These are phyloP conservation scores for Campopleginae sp. DNA, from an alignment of 2,888 invertebrate genomes.

Conservation along the genomic window DNA sequence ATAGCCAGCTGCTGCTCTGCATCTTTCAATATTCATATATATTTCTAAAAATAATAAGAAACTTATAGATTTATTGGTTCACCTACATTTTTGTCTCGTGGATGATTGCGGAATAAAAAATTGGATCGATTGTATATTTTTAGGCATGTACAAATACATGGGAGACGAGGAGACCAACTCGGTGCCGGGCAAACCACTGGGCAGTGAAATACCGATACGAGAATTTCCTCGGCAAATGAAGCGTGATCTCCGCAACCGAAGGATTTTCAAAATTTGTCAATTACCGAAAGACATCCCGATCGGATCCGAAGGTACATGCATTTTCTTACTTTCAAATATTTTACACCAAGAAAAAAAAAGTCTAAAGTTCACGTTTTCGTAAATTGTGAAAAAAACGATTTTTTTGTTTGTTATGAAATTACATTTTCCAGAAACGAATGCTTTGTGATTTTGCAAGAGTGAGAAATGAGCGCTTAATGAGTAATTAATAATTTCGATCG, in stretches of 20 bases:
- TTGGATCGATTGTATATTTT: conserved; percentile 67
- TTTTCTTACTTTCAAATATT: background rate
- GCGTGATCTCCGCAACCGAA: conserved; percentile 87
- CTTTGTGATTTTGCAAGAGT: no score
- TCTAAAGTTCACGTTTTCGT: background rate
- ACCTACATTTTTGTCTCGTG: background rate
- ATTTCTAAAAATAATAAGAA: background rate
- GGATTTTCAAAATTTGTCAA: conserved; percentile 90
- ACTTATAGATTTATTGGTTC: background rate
- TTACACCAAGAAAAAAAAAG: background rate
- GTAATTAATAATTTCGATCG: background rate
- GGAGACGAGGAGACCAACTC: conserved; percentile 86
- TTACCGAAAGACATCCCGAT: conserved; percentile 89
- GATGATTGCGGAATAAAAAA: conserved; percentile 5
- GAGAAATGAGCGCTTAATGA: background rate
- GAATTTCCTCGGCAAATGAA: conserved; percentile 86
- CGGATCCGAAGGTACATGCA: conserved; percentile 90
- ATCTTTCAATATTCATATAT: background rate
- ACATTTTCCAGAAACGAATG: no score
- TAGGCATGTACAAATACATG: conserved; percentile 93
- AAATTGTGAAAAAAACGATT: background rate
- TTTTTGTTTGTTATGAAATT: no score
- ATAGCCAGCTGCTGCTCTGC: background rate
- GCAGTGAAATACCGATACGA: conserved; percentile 83
- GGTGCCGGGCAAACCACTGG: conserved; percentile 82